Base-by-base conservation (phyloP, 2,113 vertebrate genomes). In the Pseudorhombus dupliciocellatus region DNA sequence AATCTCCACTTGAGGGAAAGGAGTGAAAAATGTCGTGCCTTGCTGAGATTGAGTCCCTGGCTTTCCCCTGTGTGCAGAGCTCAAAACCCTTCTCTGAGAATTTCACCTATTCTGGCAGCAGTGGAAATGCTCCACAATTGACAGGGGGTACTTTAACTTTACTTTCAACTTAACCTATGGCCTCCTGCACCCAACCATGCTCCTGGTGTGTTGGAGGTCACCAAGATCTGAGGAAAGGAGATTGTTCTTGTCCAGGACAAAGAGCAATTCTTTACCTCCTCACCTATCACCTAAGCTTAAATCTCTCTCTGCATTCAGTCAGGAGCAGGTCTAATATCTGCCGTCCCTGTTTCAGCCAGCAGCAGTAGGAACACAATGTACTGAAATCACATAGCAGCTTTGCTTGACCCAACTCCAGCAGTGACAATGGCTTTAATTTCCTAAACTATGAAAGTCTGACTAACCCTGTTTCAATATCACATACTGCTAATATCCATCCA, bases 1-100 rank as follows among this genome's bases (percentile, higher is more conserved):
- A 37, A 40, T 59, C 31, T n/a, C 56, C 56, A 59, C 31, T 59
- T 22, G 6, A 37, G 56, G n/a, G n/a, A 59, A 28, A 37, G 56
- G 31, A 34, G 18, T 58, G n/a, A 18, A 31, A 31, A 7, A 15
- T 57, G 31, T 30, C 28, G 53, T 25, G 9, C 7, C 28, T 56
- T 31, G 26, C 20, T 34, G 20, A 8, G 18, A 31, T 12, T 34
- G 21, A 56, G 31, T 20, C 30, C 26, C 26, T 56, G 24, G 7
- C 26, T 30, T 9, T 54, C 26, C 54, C 16, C 54, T 18, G 7
- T 26, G 20, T 56, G 14, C 25, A 54, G 2, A 2, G 14, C 24
- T 26, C 52, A 26, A 54, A 7, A 54, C 52, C 18, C 5, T 18
- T 25, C 52, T 54, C 26, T 55, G 52, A 55, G 25, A 44, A 55